Evolutionary conservation across 2,888 invertebrate species (phyloP), one percentile per base, ranked within the genome.

Genomic region (Melanchra persicariae): DNA sequence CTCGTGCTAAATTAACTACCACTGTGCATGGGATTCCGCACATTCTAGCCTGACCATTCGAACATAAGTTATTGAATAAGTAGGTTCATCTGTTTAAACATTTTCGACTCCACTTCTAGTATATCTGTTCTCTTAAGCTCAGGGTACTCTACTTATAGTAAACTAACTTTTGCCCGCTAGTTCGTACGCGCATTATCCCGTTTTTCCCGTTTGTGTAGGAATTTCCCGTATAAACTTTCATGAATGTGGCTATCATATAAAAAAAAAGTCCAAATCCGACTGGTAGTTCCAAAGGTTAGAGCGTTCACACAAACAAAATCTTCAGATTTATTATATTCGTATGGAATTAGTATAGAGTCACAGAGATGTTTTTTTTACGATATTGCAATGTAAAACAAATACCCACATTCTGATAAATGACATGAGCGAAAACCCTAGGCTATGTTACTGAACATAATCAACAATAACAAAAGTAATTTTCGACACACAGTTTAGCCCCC

Each of bases 1-100:
- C 65, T 30, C 17, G 62, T 54, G 37, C n/a, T 69, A 65, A 68
- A 80, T 77, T 74, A 75, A 76, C 71, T 63, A 47, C 52, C 54
- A 40, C 40, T 54, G 19, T 62, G 54, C 68, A 62, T 54, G 37
- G n/a, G 43, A 37, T 74, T 68, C 19, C 55, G 70, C 37, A 60
- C 57, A 66, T 72, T 54, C 47, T 67, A 65, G 49, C 51, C 45
- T 24, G 54, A 72, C 59, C 63, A 64, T 67, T 61, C 26, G 30
- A 71, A 67, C 61, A 59, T 57, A 62, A 55, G 59, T 60, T 51
- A 75, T 55, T 63, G 45, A 64, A 52, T 57, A 1, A 17, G 30
- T n/a, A 34, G n/a, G n/a, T n/a, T n/a, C n/a, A n/a, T n/a, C n/a
- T 51, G n/a, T 30, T 58, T 17, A n/a, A 26, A 24, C 30, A 17